These are phyloP conservation scores for Lagodon rhomboides DNA, from an alignment of 2,797 vertebrate species.

Conservation along the genomic window DNA sequence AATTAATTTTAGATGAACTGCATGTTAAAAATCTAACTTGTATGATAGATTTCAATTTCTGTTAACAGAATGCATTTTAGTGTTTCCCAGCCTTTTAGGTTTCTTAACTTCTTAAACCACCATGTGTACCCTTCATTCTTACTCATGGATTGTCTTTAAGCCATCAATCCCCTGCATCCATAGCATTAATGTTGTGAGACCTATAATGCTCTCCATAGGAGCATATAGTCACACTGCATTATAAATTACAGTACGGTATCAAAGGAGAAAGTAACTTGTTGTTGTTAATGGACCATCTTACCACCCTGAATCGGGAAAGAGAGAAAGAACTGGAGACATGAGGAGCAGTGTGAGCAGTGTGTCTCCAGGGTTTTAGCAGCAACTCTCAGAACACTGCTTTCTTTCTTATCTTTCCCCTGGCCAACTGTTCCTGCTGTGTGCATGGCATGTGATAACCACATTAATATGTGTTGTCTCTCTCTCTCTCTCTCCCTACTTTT, in stretches of 20 bases:
- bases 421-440: constrained; percentile 80
- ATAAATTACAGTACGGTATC: constrained; percentile 13
- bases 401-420: constrained; percentile 79
- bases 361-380: constrained; percentile 68
- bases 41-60: not conserved
- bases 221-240: constrained; percentile 26
- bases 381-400: constrained; percentile 78
- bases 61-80: constrained; percentile 2
- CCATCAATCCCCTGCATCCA: constrained; percentile 16
- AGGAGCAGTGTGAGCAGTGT: constrained; percentile 49
- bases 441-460: constrained; percentile 92
- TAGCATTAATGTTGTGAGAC: constrained; percentile 41
- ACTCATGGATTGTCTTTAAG: constrained; percentile 19
- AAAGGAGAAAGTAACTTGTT: constrained; percentile 42
- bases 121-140: constrained; percentile 8
- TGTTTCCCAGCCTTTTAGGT: not conserved
- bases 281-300: constrained; percentile 47
- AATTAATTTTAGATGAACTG: constrained; percentile 24
- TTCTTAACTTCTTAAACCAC: constrained; percentile 11
- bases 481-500: constrained; percentile 69
- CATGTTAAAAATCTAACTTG: constrained; percentile 19
- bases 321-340: constrained; percentile 64
- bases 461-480: constrained; percentile 87
- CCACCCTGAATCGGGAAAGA: constrained; percentile 53
- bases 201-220: not conserved